These are phyloP conservation scores for Pangasianodon hypophthalmus DNA, from an alignment of 2,113 vertebrate species.

Conservation along the genomic window DNA sequence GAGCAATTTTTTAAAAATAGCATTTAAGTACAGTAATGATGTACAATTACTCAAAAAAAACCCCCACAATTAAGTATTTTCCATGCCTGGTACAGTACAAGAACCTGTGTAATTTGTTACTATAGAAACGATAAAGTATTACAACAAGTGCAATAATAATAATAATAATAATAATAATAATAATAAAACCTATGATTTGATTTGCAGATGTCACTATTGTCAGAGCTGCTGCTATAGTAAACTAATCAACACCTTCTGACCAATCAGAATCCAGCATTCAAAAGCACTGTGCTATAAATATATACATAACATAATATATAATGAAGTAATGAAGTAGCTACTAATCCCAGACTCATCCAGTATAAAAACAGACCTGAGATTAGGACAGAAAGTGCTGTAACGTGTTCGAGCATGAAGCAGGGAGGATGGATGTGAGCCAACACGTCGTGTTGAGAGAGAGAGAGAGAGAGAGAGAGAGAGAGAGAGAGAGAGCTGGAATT, in stretches of 20 bases:
- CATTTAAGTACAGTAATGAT: neutral
- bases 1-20: neutral
- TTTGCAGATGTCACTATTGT: neutral
- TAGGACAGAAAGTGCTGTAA: constrained; percentile 9
- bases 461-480: constrained; percentile 57
- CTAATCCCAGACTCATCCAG: constrained; percentile 2
- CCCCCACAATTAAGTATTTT: too few relatives aligned
- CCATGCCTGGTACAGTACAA: too few relatives aligned
- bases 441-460: constrained; percentile 50
- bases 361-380: constrained; percentile 27
- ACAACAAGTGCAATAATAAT: neutral
- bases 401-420: constrained; percentile 36
- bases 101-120: too few relatives aligned
- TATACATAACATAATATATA: neutral
- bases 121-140: too few relatives aligned
- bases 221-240: neutral
- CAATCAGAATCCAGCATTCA: neutral
- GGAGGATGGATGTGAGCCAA: constrained; percentile 43
- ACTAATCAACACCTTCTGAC: neutral
- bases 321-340: neutral
- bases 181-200: neutral
- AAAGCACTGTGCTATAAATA: neutral
- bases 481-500: constrained; percentile 68
- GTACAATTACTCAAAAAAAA: neutral
- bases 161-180: neutral